Evolutionary conservation across 2,113 vertebrate genomes (phyloP), one percentile per base, ranked within the genome.

Genomic region (Ivindomyrus marchei): DNA sequence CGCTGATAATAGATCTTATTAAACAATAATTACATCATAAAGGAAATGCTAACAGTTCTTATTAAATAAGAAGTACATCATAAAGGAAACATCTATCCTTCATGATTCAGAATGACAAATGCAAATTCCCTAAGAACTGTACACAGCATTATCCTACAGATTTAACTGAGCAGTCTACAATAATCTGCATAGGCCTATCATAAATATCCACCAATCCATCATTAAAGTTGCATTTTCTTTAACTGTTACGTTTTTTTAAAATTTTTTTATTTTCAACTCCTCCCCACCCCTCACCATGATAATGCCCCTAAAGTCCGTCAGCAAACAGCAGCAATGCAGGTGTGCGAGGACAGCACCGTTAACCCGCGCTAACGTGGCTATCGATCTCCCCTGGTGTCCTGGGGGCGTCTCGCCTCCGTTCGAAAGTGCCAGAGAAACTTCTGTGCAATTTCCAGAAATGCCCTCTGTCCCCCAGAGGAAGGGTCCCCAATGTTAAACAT

Each of bases 401-500:
- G 31, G 90, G 92, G 90, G 91, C 86, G 92, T 90, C 89, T 87
- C 93, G 92, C 92, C 94, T 92, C 92, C 93, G 89, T 91, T 94
- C 93, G 94, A 94, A 93, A 89, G 90, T 88, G 46, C 90, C 94
- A 92, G 89, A 88, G 91, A 93, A 90, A 90, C 94, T 94, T 94
- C 91, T 89, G 93, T 91, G 92, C 90, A 93, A 91, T 95, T 93
- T 88, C 89, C 91, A 95, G 92, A 93, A 94, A 95, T 95, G 91
- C 95, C 95, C 90, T 36, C 1, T 89, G 89, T 95, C 93, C 94
- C 94, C 70, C 88, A 19, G 95, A 95, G 96, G 92, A 91, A 95
- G 93, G 92, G 36, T 42, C 92, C 95, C 94, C 86, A 90, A 93
- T 95, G 95, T 96, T 97, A 95, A 95, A 96, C 94, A 96, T 96